Conservation (phyloP, 92 coral and sea anemone species). For the Bergia sp. region DNA sequence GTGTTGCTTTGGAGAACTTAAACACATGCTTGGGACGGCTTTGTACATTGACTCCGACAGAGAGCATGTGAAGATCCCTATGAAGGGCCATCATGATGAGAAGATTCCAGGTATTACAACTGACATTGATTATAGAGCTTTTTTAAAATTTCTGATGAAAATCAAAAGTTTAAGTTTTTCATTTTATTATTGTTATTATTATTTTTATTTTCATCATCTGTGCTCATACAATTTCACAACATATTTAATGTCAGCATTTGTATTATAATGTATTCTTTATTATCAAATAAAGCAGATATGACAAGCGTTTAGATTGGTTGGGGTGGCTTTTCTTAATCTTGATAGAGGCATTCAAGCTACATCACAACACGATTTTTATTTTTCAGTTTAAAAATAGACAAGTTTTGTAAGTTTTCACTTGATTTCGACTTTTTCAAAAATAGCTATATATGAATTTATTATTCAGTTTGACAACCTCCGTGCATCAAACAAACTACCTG, state of each 20-base stretch:
- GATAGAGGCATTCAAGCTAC: too few relatives aligned
- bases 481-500: too few relatives aligned
- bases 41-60: neutral
- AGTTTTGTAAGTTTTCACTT: too few relatives aligned
- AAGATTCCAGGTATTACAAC: neutral
- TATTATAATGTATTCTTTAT: neutral
- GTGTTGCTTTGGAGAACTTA: neutral
- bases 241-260: neutral
- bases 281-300: too few relatives aligned
- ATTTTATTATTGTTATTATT: neutral
- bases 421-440: too few relatives aligned
- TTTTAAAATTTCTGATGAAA: neutral
- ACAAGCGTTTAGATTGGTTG: too few relatives aligned
- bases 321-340: too few relatives aligned
- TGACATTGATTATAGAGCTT: neutral
- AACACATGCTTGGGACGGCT: neutral
- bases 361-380: too few relatives aligned
- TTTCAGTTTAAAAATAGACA: too few relatives aligned
- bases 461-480: too few relatives aligned
- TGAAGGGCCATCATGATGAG: neutral
- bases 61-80: neutral
- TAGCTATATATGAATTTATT: too few relatives aligned
- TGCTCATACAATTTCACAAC: neutral
- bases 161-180: neutral
- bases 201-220: too few relatives aligned